Conservation (phyloP, 2,113 vertebrate species). For the Balaeniceps rex region DNA sequence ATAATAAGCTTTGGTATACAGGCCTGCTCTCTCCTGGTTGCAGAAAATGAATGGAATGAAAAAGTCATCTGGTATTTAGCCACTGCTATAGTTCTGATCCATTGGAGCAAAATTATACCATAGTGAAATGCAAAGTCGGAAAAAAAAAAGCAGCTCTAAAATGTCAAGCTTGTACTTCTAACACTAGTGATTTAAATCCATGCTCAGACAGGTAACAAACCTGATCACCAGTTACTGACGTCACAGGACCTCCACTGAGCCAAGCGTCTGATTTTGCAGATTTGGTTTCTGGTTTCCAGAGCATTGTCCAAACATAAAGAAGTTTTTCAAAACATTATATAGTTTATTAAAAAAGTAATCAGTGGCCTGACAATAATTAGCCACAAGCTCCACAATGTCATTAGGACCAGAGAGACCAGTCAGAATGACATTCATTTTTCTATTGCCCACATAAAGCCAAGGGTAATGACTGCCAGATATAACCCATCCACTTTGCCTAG, state of each 20-base stretch:
- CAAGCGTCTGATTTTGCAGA: background rate
- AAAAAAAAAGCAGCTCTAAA: background rate
- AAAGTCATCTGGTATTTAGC: background rate
- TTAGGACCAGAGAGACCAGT: background rate
- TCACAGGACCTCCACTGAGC: background rate
- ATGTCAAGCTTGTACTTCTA: background rate
- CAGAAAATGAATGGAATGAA: background rate
- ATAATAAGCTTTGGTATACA: background rate
- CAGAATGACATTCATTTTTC: background rate
- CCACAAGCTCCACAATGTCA: background rate
- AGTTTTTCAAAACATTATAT: background rate
- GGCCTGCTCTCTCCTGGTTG: background rate
- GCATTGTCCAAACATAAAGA: background rate
- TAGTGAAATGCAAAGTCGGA: background rate
- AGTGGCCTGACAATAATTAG: background rate
- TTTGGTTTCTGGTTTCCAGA: background rate
- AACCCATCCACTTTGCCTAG: background rate
- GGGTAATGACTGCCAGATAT: background rate
- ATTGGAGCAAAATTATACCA: background rate
- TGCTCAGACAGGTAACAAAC: background rate
- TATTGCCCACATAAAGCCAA: background rate
- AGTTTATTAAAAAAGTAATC: background rate
- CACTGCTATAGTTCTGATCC: background rate
- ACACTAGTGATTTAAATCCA: background rate
- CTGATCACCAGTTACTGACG: background rate